Base-by-base conservation (phyloP, 2,113 vertebrate genomes). In the Scatophagus argus region DNA sequence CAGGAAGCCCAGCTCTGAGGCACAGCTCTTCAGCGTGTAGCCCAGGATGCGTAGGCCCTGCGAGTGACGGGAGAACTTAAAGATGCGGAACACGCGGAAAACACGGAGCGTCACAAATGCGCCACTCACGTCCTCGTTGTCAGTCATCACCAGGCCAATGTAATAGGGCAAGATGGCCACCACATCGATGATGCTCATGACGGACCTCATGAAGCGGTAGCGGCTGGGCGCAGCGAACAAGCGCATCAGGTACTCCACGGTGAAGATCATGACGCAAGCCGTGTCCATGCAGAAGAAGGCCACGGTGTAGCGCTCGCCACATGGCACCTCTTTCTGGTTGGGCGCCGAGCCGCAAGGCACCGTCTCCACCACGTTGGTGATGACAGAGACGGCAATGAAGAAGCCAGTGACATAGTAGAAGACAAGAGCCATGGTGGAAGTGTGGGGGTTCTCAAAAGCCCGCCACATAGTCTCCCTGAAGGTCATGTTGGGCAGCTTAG, bases 401-500 rank as follows among this genome's bases (percentile, higher is more conserved):
- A 99, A 99, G 76, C 98, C 98, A 0, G 98, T 99, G 91, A 99
- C 98, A 0, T 99, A 99, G 93, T 99, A 99, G 96, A 99, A 99
- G 92, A 99, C 98, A 89, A 99, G 94, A 61, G 98, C 98, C 96
- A 99, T 96, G 61, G 98, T 99, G 94, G 98, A 99, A 87, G 98
- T 99, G 94, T 99, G 98, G 3, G 98, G 98, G 94, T 99, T 99
- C 94, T 99, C 98, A 8, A 99, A 99, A 83, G 98, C 98, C 68
- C 98, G 93, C 98, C 98, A 99, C 97, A 99, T 99, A 89, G 97
- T 98, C 95, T 99, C 95, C 66, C 98, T 96, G 92, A 95, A 97
- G 89, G 95, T 98, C 94, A 99, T 96, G 46, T 97, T 97, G 43
- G 98, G 98, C 93, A 95, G 92, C 92, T 98, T 97, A 59, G 82